Evolutionary conservation across 1,140 invertebrate species (phyloP), one percentile per base, ranked within the genome.

Genomic region (Archegozetes longisetosus): DNA sequence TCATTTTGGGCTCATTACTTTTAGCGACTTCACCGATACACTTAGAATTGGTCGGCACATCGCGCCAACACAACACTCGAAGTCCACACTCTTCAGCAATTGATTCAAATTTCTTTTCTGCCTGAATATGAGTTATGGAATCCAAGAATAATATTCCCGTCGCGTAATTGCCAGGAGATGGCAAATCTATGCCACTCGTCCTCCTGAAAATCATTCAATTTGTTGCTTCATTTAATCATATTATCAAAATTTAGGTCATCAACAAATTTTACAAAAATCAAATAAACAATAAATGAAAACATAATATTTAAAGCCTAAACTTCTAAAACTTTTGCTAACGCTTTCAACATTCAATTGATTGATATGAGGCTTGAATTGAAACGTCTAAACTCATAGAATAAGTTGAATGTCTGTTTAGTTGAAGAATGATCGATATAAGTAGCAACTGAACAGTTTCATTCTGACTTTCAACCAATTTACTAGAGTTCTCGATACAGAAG

Each of bases 101-200:
- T 56, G 80, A 78, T 60, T 79, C 76, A 70, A 98, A 96, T 55
- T 83, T 79, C 55, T 78, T 75, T 72, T 97, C 89, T 29, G 82
- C 83, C 65, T 86, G 79, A 61, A 81, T 76, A 65, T 88, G 83
- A 65, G 87, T 84, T 14, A 83, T 75, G 68, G 84, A 83, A 69
- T 94, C 88, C 67, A 96, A 74, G 72, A 91, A 98, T 64, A 97
- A 79, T 55, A 98, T 90, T 56, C 94, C 95, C 13, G 93, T 97
- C 40, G 92, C 94, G 76, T 98, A 98, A 64, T 81, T 75, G 9
- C 92, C 92, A 65, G 82, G 80, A 26, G 81, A 75, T 2, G 95
- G 94, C 60, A 98, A 76, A 61, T 82, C 79, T 56, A 94, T 77
- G 65, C 82, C 83, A 64, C 84, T 79, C 63, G 81, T 77, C 65